These are phyloP conservation scores for Galaxias olidus DNA, from an alignment of 2,797 vertebrate genomes.

Conservation along the genomic window DNA sequence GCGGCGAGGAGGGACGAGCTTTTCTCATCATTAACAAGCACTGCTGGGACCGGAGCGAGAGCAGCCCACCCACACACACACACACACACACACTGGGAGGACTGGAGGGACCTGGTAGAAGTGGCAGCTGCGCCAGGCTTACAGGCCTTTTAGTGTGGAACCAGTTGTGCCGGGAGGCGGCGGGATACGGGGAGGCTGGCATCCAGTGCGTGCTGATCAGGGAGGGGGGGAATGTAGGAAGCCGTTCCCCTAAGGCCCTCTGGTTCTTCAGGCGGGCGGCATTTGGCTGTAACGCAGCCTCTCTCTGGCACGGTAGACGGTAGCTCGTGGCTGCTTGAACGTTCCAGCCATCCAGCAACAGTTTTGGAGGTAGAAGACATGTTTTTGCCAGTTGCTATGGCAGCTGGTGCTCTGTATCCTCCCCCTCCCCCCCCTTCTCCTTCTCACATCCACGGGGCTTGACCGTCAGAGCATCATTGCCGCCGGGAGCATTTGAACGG, in stretches of 20 bases:
- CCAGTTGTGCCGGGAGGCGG: neutral
- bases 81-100: constrained; percentile 38
- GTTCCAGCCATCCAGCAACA: constrained; percentile 18
- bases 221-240: constrained; percentile 17
- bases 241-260: constrained; percentile 17
- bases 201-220: neutral
- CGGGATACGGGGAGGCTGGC: neutral
- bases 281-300: constrained; percentile 36
- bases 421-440: neutral
- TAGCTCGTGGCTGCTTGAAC: constrained; percentile 28
- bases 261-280: constrained; percentile 19
- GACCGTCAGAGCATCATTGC: neutral
- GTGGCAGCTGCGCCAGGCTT: constrained; percentile 23
- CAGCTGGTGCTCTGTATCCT: constrained; percentile 1
- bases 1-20: constrained; percentile 13
- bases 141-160: neutral
- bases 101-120: constrained; percentile 24
- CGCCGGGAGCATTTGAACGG: neutral
- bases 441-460: neutral
- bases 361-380: neutral
- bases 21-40: constrained; percentile 53
- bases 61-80: constrained; percentile 8
- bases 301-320: neutral
- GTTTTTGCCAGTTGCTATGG: constrained; percentile 11
- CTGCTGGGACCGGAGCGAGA: constrained; percentile 43